These are phyloP conservation scores for Campaea margaritaria DNA, from an alignment of 2,888 invertebrate species.

Conservation along the genomic window DNA sequence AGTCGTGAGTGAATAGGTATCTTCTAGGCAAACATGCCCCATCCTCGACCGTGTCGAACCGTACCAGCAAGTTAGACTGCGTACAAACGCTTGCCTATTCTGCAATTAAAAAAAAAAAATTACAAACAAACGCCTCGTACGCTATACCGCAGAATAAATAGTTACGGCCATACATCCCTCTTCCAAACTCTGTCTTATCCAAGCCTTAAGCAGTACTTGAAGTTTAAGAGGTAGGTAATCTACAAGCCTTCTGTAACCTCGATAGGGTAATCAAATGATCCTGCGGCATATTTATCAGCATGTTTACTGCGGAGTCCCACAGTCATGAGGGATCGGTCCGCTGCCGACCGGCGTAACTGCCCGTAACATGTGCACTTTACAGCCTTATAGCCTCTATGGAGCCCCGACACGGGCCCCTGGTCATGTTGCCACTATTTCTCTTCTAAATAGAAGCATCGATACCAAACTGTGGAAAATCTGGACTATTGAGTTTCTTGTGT, in stretches of 20 bases:
- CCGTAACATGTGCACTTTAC: conserved; percentile 72
- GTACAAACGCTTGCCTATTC: no score
- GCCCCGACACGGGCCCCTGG: conserved; percentile 46
- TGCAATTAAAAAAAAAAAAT: no score
- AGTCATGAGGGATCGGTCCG: conserved; percentile 45
- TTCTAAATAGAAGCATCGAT: conserved; percentile 22
- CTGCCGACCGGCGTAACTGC: conserved; percentile 50
- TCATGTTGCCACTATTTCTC: conserved; percentile 26
- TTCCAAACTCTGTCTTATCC: not conserved
- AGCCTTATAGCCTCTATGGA: conserved; percentile 42
- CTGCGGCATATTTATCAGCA: conserved; percentile 45
- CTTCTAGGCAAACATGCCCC: no score
- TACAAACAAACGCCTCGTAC: no score
- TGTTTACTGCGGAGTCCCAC: conserved; percentile 41
- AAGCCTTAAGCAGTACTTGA: not conserved
- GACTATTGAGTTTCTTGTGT: no score
- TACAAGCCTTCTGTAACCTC: not conserved
- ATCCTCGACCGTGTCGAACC: no score
- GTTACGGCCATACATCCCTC: no score
- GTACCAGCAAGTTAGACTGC: no score
- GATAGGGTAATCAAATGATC: conserved; percentile 43
- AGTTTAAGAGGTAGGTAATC: not conserved
- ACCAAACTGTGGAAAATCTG: conserved; percentile 2
- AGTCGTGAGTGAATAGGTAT: no score
- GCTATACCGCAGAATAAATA: no score